Evolutionary conservation across 1,140 invertebrate genomes (phyloP).

Genomic region (Goniozus legneri): DNA sequence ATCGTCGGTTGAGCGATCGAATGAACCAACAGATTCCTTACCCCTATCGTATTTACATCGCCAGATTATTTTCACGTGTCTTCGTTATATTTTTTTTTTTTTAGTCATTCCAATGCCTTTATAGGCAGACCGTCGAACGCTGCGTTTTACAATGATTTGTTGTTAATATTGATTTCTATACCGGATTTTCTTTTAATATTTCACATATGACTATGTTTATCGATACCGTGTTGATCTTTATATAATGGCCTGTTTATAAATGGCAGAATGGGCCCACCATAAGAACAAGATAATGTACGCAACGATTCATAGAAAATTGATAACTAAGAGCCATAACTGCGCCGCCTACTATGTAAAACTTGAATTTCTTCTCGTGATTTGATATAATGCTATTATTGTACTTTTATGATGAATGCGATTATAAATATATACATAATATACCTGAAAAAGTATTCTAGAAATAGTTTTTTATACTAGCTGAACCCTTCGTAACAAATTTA

Average conservation of each 20-base stretch:
- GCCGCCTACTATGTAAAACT: conserved; percentile 42
- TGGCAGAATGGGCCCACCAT: background rate
- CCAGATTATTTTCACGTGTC: conserved; percentile 5
- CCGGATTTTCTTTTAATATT: conserved; percentile 20
- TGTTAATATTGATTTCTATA: conserved; percentile 35
- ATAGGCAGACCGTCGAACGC: conserved; percentile 9
- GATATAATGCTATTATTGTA: conserved; percentile 53
- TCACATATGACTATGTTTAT: conserved; percentile 13
- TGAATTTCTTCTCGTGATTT: conserved; percentile 50
- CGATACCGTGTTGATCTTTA: conserved; percentile 1
- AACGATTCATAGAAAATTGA: conserved; percentile 27
- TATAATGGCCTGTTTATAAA: background rate
- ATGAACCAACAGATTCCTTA: conserved; percentile 9
- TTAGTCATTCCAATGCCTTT: conserved; percentile 24
- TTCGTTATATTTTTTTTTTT: conserved; percentile 9
- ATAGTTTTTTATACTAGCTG: background rate
- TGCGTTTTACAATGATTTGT: conserved; percentile 34
- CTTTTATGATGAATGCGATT: conserved; percentile 52
- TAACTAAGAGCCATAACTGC: conserved; percentile 26
- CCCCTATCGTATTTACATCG: conserved; percentile 2
- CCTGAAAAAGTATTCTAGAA: conserved; percentile 28
- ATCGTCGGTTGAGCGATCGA: too few relatives aligned
- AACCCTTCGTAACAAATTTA: background rate
- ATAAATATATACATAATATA: conserved; percentile 44
- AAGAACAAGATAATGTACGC: conserved; percentile 6